Base-by-base conservation (phyloP, 2,113 vertebrate species). In the Spermophilus dauricus region DNA sequence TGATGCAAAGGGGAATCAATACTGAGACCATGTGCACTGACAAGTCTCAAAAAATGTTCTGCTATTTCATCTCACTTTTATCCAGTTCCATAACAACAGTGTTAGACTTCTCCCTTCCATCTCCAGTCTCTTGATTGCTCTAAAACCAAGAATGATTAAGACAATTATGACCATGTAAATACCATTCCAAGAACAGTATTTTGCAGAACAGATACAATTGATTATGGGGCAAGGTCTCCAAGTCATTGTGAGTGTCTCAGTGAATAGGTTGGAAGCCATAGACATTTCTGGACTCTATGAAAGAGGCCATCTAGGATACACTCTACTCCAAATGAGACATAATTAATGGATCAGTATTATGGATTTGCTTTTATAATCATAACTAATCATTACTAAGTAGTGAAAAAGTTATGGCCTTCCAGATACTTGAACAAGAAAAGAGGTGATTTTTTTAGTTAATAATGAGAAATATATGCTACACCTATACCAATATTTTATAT, bases 1-100 rank as follows among this genome's bases (percentile, higher is more conserved):
- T 30, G 24, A 56, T 37, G 4, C 1, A 8, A 73, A 32, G 16
- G 69, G 5, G 8, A 85, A 51, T 20, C 14, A n/a, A 39, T 45
- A 82, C 13, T 11, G 48, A 51, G 8, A 30, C 4, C 3, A 0
- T 11, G 2, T 58, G 22, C 20, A 18, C 26, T 28, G 18, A 51
- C 0, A 18, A 76, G 32, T 18, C 8, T 76, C 34, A 67, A n/a
- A 58, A 53, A 67, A 73, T n/a, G n/a, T 10, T 63, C 18, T 91
- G 20, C 65, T 56, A 5, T 81, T 89, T 92, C 63, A 76, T 14
- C 14, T 84, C 24, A 42, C 22, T 58, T 65, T 61, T 82, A 78
- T 2, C 14, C 16, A 92, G 4, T 53, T 69, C 30, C 5, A 32
- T 42, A 56, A n/a, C 2, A 32, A 28, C 6, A 30, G 0, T 37